Evolutionary conservation across 1,140 invertebrate genomes (phyloP).

Genomic region (Penaeus japonicus): DNA sequence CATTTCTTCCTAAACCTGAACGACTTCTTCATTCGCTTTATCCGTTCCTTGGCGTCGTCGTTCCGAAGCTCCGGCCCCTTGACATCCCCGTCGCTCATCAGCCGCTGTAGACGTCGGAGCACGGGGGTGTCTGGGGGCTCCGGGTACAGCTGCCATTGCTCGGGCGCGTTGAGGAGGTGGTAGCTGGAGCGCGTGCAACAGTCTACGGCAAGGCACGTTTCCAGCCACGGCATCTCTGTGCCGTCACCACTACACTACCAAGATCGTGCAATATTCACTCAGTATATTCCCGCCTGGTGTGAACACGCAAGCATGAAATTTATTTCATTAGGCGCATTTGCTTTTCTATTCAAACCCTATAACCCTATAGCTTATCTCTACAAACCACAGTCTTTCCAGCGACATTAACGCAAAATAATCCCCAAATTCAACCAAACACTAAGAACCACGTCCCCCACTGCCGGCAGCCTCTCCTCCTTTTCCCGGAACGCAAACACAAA

Average conservation of each 20-base stretch:
- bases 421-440: too few species aligned
- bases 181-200: slow-evolving; percentile 25
- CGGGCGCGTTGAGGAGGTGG: background rate
- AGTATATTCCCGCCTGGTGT: background rate
- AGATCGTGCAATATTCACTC: slow-evolving; percentile 23
- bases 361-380: too few species aligned
- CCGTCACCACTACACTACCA: background rate
- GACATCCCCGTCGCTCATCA: slow-evolving; percentile 11
- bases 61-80: background rate
- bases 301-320: too few species aligned
- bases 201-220: slow-evolving; percentile 25
- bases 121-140: slow-evolving; percentile 29
- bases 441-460: too few species aligned
- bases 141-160: slow-evolving; percentile 16
- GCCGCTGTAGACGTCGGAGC: slow-evolving; percentile 31
- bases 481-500: too few species aligned
- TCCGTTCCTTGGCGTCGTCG: background rate
- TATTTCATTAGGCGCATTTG: too few species aligned
- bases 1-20: slow-evolving; percentile 1
- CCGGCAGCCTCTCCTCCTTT: too few species aligned
- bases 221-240: slow-evolving; percentile 39
- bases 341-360: too few species aligned
- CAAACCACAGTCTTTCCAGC: too few species aligned
- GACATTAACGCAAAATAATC: too few species aligned
- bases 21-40: background rate